A percentile compares a stretch with the other conserved stretches of the same genome.
Evolutionary conservation across 2,888 invertebrate genomes (phyloP).

Genomic region (Drosophila kokeensis): DNA sequence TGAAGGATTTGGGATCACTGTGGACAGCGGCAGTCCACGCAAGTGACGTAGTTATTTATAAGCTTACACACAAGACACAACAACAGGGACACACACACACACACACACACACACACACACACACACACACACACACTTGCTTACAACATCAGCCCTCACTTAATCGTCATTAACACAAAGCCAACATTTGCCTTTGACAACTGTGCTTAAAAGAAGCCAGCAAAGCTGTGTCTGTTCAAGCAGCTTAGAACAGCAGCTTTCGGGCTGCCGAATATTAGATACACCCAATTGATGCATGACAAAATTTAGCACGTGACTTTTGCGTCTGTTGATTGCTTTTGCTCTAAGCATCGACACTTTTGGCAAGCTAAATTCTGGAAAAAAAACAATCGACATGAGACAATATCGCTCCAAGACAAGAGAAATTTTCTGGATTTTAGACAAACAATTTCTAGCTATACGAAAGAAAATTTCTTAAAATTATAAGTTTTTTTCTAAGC

Average conservation of each 20-base stretch:
- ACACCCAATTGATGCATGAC: not conserved
- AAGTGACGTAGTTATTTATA: constrained; percentile 6
- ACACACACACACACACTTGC: not conserved
- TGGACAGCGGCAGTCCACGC: constrained; percentile 2
- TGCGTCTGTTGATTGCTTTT: not conserved
- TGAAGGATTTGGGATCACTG: constrained; percentile 12
- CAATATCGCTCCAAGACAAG: not conserved
- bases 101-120: not conserved
- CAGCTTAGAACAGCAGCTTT: not conserved
- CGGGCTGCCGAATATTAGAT: not conserved
- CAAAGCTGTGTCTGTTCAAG: not conserved
- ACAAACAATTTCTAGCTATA: not conserved
- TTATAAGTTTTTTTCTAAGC: not conserved
- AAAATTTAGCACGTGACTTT: not conserved
- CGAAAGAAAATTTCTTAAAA: not conserved
- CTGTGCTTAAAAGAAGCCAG: not conserved
- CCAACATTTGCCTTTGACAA: constrained; percentile 20
- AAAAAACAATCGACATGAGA: not conserved
- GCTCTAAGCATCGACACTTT: not conserved
- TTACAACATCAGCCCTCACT: constrained; percentile 17
- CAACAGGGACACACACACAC: not conserved
- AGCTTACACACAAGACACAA: not conserved
- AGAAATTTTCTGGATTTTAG: not conserved
- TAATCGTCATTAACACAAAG: constrained; percentile 28
- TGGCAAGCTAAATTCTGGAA: not conserved